Evolutionary conservation across 2,888 invertebrate species (phyloP).

Genomic region (Trichacis sp.): DNA sequence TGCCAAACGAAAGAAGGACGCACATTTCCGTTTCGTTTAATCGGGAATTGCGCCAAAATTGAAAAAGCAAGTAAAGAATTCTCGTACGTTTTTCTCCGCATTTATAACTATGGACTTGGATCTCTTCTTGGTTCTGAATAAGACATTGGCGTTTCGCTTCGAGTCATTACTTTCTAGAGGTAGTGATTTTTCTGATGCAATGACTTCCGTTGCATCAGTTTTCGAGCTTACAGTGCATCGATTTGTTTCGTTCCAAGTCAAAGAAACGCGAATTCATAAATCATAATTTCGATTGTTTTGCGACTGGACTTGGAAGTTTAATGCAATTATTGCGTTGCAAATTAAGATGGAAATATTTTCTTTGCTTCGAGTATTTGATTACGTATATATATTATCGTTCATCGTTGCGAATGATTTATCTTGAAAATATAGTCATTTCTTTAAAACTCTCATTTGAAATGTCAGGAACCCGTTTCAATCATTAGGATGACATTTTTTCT

Average conservation of each 20-base stretch:
- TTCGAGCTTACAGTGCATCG: conserved; percentile 2
- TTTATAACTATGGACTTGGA: conserved; percentile 2
- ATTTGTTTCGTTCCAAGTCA: no score
- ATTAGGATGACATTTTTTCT: not conserved
- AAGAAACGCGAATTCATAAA: no score
- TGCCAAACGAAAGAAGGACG: conserved; percentile 13
- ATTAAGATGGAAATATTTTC: no score
- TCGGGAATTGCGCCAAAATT: not conserved
- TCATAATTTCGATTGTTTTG: no score
- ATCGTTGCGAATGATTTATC: no score
- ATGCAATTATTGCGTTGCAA: not conserved
- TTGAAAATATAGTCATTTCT: not conserved
- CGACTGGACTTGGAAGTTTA: no score
- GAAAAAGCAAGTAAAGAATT: conserved; percentile 2
- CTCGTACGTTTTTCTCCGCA: not conserved
- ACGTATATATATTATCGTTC: not conserved
- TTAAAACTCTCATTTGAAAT: not conserved
- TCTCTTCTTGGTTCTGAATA: conserved; percentile 8
- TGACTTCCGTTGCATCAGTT: conserved; percentile 2
- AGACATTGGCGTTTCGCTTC: conserved; percentile 10
- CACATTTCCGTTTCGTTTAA: not conserved
- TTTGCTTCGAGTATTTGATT: not conserved
- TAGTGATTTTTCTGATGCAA: conserved; percentile 4
- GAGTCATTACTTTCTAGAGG: conserved; percentile 9
- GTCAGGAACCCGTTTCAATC: not conserved